Percentiles rank a stretch among this genome's conserved stretches.
phyloP scores from a whole-genome alignment of 2,888 invertebrate genomes.

The Punctoribates punctum region DNA sequence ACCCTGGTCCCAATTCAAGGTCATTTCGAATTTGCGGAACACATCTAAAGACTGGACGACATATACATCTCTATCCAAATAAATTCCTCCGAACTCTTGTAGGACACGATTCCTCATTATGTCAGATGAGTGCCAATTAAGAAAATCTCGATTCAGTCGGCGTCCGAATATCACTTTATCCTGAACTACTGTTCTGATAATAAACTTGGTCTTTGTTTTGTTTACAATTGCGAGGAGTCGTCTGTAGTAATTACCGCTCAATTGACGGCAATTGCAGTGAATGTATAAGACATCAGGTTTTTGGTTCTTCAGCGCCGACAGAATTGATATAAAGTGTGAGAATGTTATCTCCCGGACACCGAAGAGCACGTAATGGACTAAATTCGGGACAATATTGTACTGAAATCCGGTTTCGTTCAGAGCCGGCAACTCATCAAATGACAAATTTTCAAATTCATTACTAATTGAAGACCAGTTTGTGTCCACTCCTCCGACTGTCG shows the following conservation, averaged over 20 bases:
- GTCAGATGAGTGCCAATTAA: conserved; percentile 53
- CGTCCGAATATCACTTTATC: conserved; percentile 55
- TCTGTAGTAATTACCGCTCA: conserved; percentile 49
- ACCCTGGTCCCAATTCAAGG: conserved; percentile 53
- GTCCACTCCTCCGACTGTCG: too few relatives aligned
- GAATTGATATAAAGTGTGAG: conserved; percentile 51
- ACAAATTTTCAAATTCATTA: too few relatives aligned
- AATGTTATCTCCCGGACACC: conserved; percentile 50
- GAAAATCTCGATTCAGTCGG: conserved; percentile 49
- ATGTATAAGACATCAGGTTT: conserved; percentile 51
- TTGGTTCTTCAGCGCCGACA: conserved; percentile 52
- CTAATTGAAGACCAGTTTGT: too few relatives aligned
- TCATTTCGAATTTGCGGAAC: conserved; percentile 53
- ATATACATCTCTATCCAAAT: conserved; percentile 53
- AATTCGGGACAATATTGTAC: conserved; percentile 54
- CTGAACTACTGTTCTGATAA: conserved; percentile 43
- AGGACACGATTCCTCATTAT: conserved; percentile 53
- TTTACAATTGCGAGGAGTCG: conserved; percentile 28
- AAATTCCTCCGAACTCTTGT: conserved; percentile 53
- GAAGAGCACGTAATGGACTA: conserved; percentile 53
- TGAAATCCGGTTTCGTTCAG: too few relatives aligned
- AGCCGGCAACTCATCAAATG: too few relatives aligned
- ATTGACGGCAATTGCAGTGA: conserved; percentile 51
- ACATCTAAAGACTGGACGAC: conserved; percentile 52
- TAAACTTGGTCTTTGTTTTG: conserved; percentile 42